phyloP scores from a whole-genome alignment of 2,888 invertebrate species.

The Acanthoscelides obtectus region DNA sequence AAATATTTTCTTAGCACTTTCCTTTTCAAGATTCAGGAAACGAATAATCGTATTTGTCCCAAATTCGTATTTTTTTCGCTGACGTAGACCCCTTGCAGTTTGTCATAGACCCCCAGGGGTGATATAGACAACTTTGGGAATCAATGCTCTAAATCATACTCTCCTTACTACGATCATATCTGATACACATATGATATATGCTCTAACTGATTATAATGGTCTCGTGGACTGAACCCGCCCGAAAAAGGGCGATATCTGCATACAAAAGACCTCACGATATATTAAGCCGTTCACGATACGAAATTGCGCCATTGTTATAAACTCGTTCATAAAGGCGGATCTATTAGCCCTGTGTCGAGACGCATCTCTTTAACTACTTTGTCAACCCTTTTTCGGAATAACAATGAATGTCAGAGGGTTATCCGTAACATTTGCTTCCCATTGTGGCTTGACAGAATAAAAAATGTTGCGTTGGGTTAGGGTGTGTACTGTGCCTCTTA shows the following conservation, averaged over 20 bases:
- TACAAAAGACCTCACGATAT: neutral
- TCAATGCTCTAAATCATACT: too few species aligned
- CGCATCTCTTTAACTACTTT: neutral
- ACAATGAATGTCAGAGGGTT: neutral
- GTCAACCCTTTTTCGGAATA: neutral
- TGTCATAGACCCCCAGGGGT: too few species aligned
- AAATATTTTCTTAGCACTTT: too few species aligned
- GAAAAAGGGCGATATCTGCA: neutral
- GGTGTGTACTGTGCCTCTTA: neutral
- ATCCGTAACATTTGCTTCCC: neutral
- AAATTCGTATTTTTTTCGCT: too few species aligned
- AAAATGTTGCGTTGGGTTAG: neutral
- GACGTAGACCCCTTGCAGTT: too few species aligned
- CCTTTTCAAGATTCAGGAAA: too few species aligned
- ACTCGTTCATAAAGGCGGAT: neutral
- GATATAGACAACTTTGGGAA: too few species aligned
- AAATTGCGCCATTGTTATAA: neutral
- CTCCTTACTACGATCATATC: neutral
- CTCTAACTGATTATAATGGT: neutral
- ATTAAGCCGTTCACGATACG: neutral
- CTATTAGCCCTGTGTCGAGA: neutral
- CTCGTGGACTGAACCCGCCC: neutral
- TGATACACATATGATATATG: neutral
- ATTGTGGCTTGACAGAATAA: neutral
- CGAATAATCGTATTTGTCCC: too few species aligned